Percentiles rank a stretch among this genome's conserved stretches.
phyloP scores from a whole-genome alignment of 2,113 vertebrate species.

The Otis tarda region DNA sequence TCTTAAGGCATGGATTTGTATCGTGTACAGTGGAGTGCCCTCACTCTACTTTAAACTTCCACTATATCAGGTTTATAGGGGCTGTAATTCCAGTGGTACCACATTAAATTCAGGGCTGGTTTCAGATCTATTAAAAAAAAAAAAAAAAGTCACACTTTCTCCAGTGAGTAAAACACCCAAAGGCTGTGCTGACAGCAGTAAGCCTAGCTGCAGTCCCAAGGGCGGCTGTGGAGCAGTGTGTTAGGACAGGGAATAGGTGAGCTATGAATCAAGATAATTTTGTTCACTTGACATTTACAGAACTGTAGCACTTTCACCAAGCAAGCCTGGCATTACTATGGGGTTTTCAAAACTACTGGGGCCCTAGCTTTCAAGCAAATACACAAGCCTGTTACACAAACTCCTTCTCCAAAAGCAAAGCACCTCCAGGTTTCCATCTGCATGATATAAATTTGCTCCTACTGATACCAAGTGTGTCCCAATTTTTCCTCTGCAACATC shows the following conservation, averaged over 20 bases:
- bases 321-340: neutral
- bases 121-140: neutral
- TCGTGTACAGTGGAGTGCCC: too few species aligned
- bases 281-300: neutral
- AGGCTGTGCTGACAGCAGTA: neutral
- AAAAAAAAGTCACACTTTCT: neutral
- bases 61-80: neutral
- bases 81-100: neutral
- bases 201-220: neutral
- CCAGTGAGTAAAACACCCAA: neutral
- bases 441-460: neutral
- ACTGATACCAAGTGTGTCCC: neutral
- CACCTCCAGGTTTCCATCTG: neutral
- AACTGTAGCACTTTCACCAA: neutral
- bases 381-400: neutral
- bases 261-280: neutral
- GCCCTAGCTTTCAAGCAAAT: neutral
- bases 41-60: neutral
- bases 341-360: neutral
- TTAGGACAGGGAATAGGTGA: neutral
- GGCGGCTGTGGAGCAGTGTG: neutral
- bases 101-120: neutral
- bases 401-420: neutral
- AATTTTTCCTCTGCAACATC: neutral
- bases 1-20: neutral